A percentile compares a stretch with the other conserved stretches of the same genome.
phyloP scores from a whole-genome alignment of 2,888 invertebrate genomes.

The Aplocera efformata region DNA sequence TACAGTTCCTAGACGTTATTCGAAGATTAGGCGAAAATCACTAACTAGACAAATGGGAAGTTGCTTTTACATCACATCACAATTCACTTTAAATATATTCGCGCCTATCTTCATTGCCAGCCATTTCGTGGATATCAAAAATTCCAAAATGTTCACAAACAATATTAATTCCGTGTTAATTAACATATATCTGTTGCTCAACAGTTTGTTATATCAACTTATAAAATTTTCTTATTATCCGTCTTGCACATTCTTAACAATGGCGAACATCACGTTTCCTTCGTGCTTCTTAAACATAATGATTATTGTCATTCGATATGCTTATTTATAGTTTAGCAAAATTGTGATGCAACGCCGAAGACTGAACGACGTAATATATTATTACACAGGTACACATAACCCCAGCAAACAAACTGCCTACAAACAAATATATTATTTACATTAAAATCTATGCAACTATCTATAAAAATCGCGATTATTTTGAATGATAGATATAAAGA shows the following conservation, averaged over 20 bases:
- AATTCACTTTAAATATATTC: constrained; percentile 5
- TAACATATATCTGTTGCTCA: too few species aligned
- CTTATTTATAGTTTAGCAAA: constrained; percentile 10
- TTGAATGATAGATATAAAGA: constrained; percentile 59
- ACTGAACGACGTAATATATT: constrained; percentile 42
- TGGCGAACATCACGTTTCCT: too few species aligned
- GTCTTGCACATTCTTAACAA: too few species aligned
- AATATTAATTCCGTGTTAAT: too few species aligned
- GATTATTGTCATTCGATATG: constrained; percentile 20
- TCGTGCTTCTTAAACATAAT: too few species aligned
- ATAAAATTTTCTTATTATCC: too few species aligned
- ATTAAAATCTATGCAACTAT: constrained; percentile 66
- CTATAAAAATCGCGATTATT: constrained; percentile 63
- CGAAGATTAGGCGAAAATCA: constrained; percentile 73
- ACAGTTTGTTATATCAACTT: too few species aligned
- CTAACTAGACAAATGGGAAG: constrained; percentile 60
- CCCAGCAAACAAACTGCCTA: constrained; percentile 61
- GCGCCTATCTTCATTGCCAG: not conserved
- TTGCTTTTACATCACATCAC: constrained; percentile 28
- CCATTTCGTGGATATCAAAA: constrained; percentile 9
- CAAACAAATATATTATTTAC: constrained; percentile 68
- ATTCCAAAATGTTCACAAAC: too few species aligned
- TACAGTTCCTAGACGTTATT: constrained; percentile 69
- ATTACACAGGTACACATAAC: constrained; percentile 68
- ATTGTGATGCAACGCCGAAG: constrained; percentile 41